phyloP scores from a whole-genome alignment of 2,888 invertebrate genomes.

The Ceriagrion tenellum region DNA sequence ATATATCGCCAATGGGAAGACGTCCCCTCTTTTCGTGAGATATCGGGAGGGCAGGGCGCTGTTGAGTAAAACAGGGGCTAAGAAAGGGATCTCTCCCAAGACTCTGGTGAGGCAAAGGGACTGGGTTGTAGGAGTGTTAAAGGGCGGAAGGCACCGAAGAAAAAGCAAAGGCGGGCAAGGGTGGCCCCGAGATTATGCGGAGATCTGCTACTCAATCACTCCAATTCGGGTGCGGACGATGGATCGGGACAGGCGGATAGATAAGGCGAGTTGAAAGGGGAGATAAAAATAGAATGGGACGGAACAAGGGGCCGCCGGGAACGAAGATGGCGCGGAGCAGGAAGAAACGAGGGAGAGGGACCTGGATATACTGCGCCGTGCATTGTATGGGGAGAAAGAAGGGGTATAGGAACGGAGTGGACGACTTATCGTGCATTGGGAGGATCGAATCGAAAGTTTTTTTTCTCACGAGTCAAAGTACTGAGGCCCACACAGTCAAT shows the following conservation, averaged over 20 bases:
- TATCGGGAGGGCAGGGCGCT: neutral
- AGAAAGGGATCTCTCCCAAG: neutral
- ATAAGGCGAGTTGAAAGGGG: neutral
- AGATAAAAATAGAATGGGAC: neutral
- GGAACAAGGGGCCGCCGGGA: neutral
- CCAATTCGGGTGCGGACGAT: neutral
- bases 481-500: no score
- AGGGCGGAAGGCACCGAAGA: neutral
- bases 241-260: neutral
- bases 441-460: no score
- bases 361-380: no score
- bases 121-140: neutral
- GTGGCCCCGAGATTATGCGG: neutral
- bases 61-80: neutral
- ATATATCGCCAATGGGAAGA: neutral
- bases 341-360: no score
- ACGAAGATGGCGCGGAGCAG: neutral
- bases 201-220: conserved; percentile 2
- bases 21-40: neutral
- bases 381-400: neutral
- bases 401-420: neutral
- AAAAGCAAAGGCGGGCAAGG: neutral
- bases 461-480: no score
- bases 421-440: neutral
- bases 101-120: no score